Evolutionary conservation across 2,888 invertebrate species (phyloP), one percentile per base, ranked within the genome.

Genomic region (Euclidia mi): DNA sequence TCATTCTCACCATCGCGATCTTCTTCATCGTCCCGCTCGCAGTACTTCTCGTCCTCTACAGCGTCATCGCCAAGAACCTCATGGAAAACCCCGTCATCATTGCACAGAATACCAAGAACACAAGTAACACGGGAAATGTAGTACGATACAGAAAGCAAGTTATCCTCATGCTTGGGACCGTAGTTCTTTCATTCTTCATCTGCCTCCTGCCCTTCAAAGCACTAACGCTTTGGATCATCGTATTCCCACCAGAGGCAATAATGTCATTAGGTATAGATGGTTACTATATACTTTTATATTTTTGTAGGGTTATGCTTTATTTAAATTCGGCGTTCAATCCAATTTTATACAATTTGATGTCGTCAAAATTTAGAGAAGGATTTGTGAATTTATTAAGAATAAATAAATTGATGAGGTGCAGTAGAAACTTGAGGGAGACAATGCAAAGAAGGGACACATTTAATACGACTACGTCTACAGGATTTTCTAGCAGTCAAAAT

Each of bases 281-380:
- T 49, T 98, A 97, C 88, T 98, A 97, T 90, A 97, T 96, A 85
- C 93, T 98, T 59, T 94, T 98, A 62, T 98, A 97, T 89, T 97
- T 98, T 90, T 97, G 97, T 82, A 96, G 98, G 70, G 96, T 98
- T 49, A 97, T 98, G 97, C 93, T 98, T 69, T 98, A 98, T 90
- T 95, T 98, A 48, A 98, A 98, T 89, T 98, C 98, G 42, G 98
- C 98, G 9, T 96, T 98, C 50, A 98, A 98, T 94, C 98, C 98
- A 9, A 97, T 98, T 78, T 92, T 98, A 46, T 98, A 98, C 90
- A 98, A 98, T 87, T 95, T 98, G 50, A 98, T 98, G 97, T 98
- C 98, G 56, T 97, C 98, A 0, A 98, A 98, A 85, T 98, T 98
- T 91, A 95, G 98, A 6, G 96, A 96, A 45, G 98, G 97, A 2